These are phyloP conservation scores for Halichoerus grypus DNA, from an alignment of 2,113 vertebrate species.

Conservation along the genomic window DNA sequence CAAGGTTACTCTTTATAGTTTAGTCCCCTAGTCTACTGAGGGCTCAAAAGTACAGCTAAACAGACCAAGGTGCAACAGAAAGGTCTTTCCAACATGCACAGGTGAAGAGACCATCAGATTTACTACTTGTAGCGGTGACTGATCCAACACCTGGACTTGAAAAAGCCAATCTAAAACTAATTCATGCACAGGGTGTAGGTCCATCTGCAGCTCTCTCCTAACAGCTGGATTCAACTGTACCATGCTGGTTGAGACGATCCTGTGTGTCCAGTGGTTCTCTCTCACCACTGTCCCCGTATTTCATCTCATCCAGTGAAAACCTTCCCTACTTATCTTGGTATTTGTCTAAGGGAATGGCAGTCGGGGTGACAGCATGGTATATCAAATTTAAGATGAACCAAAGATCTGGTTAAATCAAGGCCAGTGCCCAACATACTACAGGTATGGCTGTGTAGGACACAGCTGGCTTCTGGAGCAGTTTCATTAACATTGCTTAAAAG, in stretches of 20 bases:
- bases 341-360: neutral
- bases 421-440: neutral
- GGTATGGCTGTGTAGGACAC: neutral
- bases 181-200: neutral
- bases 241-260: neutral
- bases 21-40: neutral
- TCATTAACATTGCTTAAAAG: slow-evolving; percentile 39
- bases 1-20: slow-evolving; percentile 1
- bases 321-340: neutral
- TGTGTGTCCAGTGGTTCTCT: neutral
- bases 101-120: neutral
- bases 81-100: neutral
- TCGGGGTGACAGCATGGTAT: neutral
- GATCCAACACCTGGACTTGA: neutral
- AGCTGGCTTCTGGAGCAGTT: slow-evolving; percentile 17
- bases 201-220: neutral
- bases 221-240: neutral
- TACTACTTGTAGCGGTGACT: neutral
- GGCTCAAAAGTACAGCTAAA: neutral
- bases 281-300: neutral
- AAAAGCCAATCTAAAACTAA: neutral
- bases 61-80: neutral
- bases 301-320: neutral
- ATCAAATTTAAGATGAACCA: slow-evolving; percentile 46
- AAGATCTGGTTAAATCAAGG: slow-evolving; percentile 48